Evolutionary conservation across 1,140 invertebrate genomes (phyloP), one percentile per base, ranked within the genome.

Genomic region (Zaprionus camerounensis): DNA sequence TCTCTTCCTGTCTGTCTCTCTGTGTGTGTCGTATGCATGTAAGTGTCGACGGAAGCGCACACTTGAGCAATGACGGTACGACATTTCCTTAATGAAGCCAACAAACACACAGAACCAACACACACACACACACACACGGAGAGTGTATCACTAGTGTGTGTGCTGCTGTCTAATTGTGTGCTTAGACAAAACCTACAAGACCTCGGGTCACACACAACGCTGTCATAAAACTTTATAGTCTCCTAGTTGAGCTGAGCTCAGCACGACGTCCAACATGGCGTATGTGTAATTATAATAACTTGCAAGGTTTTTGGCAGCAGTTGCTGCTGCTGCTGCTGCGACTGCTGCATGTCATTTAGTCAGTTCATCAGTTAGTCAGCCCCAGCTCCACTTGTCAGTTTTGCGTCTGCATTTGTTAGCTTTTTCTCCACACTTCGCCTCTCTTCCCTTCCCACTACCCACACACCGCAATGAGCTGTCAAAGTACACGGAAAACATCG

Each of bases 21-120:
- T 51, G 6, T 26, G 11, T 38, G 11, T 71, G 66, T 64, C 24
- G 34, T 58, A 38, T 31, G 73, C 65, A 51, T 66, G 66, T 76
- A 71, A 86, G 82, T 80, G 86, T 80, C 70, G 81, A 72, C 91
- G 91, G 91, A 92, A 92, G 76, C 78, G 75, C 65, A 78, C 82
- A 92, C 81, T 92, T 90, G 81, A 91, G 82, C 85, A 82, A 84
- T 84, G 85, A 80, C 82, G 78, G 80, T 82, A 83, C 76, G 84
- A 88, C 84, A 86, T 91, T 91, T 91, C 90, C 90, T 88, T 91
- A 91, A 91, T 90, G 90, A 91, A 76, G 85, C 76, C 75, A 78
- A 85, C 71, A 68, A 65, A 68, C 74, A 73, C 68, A 36, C 53
- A 17, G 17, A 17, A 17, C 76, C 75, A 78, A 85, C 71, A 68